Base-by-base conservation (phyloP, 1,140 invertebrate genomes). In the Thaumetopoea pityocampa region DNA sequence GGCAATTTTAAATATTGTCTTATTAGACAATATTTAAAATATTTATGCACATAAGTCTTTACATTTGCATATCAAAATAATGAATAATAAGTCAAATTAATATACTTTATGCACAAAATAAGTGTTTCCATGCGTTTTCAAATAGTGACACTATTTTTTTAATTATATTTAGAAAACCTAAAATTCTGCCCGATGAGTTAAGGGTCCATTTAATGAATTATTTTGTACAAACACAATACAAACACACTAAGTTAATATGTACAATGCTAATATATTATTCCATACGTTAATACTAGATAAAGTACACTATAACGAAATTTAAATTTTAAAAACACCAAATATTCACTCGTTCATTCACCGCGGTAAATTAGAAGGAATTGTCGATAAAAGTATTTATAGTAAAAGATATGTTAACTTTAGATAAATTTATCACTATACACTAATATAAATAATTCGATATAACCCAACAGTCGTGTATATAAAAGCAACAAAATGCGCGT, bases 281-380 rank as follows among this genome's bases (percentile, higher is more conserved):
- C 22, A 33, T 48, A 53, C 17, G 51, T 45, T 68, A 73, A 79
- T 76, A 73, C 69, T 69, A 58, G 11, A 64, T 51, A 55, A 56
- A 51, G 47, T 76, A 69, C 73, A 74, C 64, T 63, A 68, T 65
- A 64, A 56, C 30, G 42, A 50, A 34, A 55, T 46, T 35, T 23
- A 15, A 37, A 38, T 47, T 30, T 30, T 56, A 38, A 42, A 44
- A 33, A 36, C 32, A 35, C 20, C 14, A 19, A 29, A 46, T 17
- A 37, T 36, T 30, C 27, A 36, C 29, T 29, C 24, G n/a, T n/a
- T n/a, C n/a, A n/a, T n/a, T n/a, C n/a, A n/a, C n/a, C n/a, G n/a
- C n/a, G n/a, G n/a, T n/a, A n/a, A n/a, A n/a, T n/a, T 45, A 46
- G 14, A 14, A 8, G 7, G 30, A 37, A 37, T 12, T 32, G 37